A percentile compares a stretch with the other conserved stretches of the same genome.
These are phyloP conservation scores for Dromococcyx pavoninus DNA, from an alignment of 2,797 vertebrate genomes.

Conservation along the genomic window DNA sequence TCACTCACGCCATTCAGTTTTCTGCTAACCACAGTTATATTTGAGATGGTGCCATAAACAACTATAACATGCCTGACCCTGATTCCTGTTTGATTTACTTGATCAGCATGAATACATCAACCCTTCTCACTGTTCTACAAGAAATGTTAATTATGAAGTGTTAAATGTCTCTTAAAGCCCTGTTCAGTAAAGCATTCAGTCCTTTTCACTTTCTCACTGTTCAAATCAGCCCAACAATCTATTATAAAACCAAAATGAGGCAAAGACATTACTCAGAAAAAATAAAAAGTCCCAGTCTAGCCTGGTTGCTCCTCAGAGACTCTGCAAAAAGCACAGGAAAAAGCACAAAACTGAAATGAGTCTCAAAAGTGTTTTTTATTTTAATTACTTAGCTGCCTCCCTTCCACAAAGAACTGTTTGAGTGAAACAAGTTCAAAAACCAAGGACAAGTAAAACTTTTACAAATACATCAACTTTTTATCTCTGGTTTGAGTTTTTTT, in stretches of 20 bases:
- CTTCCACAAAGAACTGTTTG: background rate
- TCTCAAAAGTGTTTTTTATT: conserved; percentile 7
- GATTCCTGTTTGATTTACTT: background rate
- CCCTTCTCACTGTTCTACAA: background rate
- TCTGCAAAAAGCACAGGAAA: background rate
- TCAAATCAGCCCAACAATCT: background rate
- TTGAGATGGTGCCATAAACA: background rate
- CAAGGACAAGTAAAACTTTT: background rate
- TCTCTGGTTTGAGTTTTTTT: background rate
- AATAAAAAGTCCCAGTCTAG: background rate
- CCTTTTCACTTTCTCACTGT: background rate
- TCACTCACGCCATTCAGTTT: background rate
- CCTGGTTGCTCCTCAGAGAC: background rate
- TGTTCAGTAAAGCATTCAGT: background rate
- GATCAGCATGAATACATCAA: background rate
- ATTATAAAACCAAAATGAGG: background rate
- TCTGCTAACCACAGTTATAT: background rate
- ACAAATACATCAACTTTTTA: background rate
- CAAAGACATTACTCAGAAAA: background rate
- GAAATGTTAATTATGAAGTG: background rate
- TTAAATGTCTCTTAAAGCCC: background rate
- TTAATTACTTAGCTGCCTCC: conserved; percentile 32
- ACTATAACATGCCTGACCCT: background rate
- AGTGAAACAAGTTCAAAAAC: conserved; percentile 1
- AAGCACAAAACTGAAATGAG: background rate